These are phyloP conservation scores for Busseola fusca DNA, from an alignment of 2,888 invertebrate genomes.

Conservation along the genomic window DNA sequence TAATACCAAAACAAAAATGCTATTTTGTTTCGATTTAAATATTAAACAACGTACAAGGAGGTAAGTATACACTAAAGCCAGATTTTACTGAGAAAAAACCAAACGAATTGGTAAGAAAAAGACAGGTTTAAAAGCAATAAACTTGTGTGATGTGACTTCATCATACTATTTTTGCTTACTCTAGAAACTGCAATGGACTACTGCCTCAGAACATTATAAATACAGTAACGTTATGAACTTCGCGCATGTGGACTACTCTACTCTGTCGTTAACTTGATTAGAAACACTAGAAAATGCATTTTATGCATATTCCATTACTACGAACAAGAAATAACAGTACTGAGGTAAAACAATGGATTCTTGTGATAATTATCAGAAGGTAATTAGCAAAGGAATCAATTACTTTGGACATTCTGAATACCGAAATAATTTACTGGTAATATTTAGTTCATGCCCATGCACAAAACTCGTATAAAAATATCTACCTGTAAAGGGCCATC, in stretches of 20 bases:
- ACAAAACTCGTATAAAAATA: constrained; percentile 36
- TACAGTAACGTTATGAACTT: constrained; percentile 13
- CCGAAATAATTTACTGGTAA: neutral
- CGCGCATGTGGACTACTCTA: constrained; percentile 13
- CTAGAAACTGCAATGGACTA: constrained; percentile 9
- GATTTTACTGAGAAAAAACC: constrained; percentile 1
- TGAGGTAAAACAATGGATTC: constrained; percentile 4
- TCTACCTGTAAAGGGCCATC: constrained; percentile 85
- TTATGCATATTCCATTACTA: neutral
- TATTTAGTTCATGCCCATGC: constrained; percentile 32
- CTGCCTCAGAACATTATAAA: neutral
- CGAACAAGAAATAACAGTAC: constrained; percentile 12
- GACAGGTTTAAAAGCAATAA: neutral
- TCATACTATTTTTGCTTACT: neutral
- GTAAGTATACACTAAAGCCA: neutral
- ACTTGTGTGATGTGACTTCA: too few relatives aligned
- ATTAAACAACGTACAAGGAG: constrained; percentile 1
- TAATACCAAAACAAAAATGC: neutral
- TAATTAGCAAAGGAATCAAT: constrained; percentile 16
- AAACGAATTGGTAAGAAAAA: neutral
- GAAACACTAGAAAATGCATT: constrained; percentile 17
- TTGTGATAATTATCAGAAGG: neutral
- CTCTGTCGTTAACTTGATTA: constrained; percentile 2
- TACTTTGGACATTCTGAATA: neutral
- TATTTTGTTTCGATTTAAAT: neutral